Percentiles rank a stretch among this genome's conserved stretches.
Conservation (phyloP, 2,113 vertebrate species). For the Archocentrus centrarchus region DNA sequence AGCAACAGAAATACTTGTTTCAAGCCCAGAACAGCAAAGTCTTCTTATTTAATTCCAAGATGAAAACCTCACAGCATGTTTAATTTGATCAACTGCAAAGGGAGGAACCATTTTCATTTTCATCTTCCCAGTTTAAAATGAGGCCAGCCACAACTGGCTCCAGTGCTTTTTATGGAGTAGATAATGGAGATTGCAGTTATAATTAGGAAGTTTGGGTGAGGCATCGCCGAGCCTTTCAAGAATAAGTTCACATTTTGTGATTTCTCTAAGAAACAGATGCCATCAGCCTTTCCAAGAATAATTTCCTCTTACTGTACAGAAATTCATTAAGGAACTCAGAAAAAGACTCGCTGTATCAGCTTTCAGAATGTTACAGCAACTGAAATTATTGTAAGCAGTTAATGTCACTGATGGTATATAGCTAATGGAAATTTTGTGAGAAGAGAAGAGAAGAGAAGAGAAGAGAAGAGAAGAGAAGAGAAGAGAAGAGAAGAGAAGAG, state of each 20-base stretch:
- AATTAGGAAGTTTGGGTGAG: constrained; percentile 13
- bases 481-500: background rate
- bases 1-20: background rate
- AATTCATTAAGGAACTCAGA: constrained; percentile 2
- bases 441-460: background rate
- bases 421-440: background rate
- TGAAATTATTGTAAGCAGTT: background rate
- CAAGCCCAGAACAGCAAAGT: background rate
- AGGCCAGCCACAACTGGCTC: background rate
- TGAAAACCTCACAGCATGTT: background rate
- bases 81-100: background rate
- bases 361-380: background rate
- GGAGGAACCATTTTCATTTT: constrained; percentile 33
- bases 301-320: background rate
- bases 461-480: background rate
- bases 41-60: background rate
- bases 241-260: constrained; percentile 15
- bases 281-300: constrained; percentile 11
- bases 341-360: background rate
- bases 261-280: background rate
- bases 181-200: background rate
- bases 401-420: background rate
- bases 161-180: background rate
- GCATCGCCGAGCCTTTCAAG: background rate
- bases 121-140: constrained; percentile 22